Evolutionary conservation across 2,888 invertebrate species (phyloP).

Genomic region (Herminia tarsipennalis): DNA sequence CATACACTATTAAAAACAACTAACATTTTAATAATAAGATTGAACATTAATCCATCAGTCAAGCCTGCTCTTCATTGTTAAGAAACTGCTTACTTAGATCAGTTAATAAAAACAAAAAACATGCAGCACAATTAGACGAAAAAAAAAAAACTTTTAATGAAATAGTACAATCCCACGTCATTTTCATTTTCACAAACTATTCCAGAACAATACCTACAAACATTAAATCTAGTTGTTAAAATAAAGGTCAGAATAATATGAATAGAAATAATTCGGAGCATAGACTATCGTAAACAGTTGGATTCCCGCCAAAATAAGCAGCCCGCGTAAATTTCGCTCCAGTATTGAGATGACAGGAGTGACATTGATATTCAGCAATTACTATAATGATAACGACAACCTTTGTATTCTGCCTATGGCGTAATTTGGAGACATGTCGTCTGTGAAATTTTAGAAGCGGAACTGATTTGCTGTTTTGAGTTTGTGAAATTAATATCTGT

Average conservation of each 20-base stretch:
- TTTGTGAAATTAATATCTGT: background rate
- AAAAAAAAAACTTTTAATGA: no score
- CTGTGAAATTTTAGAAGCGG: background rate
- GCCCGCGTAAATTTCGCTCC: conserved; percentile 28
- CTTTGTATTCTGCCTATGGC: background rate
- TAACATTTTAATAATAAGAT: no score
- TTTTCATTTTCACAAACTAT: no score
- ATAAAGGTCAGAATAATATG: conserved; percentile 23
- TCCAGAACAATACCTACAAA: conserved; percentile 10
- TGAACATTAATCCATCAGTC: no score
- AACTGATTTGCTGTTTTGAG: background rate
- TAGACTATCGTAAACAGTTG: conserved; percentile 22
- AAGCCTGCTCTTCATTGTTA: no score
- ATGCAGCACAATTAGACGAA: no score
- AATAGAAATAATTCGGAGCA: conserved; percentile 28
- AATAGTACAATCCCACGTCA: no score
- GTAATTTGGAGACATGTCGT: background rate
- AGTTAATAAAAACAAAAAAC: no score
- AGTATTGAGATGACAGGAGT: conserved; percentile 33
- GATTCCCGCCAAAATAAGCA: conserved; percentile 32
- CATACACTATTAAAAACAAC: no score
- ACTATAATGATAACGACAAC: conserved; percentile 15
- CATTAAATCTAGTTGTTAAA: conserved; percentile 10
- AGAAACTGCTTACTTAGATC: no score
- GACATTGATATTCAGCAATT: conserved; percentile 30